Base-by-base conservation (phyloP, 2,888 invertebrate genomes). In the Globia sparganii region DNA sequence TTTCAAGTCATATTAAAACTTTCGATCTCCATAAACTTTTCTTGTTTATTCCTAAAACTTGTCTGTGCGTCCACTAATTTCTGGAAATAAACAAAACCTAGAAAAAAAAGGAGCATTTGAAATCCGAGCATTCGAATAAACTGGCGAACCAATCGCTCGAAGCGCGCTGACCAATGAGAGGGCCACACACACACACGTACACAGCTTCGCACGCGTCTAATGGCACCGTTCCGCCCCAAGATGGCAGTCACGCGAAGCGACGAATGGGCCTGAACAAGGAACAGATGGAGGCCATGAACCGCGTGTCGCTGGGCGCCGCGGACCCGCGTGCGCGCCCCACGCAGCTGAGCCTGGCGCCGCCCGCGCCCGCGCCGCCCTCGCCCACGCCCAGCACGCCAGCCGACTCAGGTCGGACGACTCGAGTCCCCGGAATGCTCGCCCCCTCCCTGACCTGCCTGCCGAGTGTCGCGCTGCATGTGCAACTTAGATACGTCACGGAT, bases 211-310 rank as follows among this genome's bases (percentile, higher is more conserved):
- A 93, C 89, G 91, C 91, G 90, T 93, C 93, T 95, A 96, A 96
- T 94, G 90, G 94, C 94, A 95, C 93, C 93, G 91, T 95, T 95
- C 89, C 94, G 94, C 94, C 92, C 94, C 93, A 97, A 97, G 97
- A 97, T 97, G 97, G 97, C 97, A 96, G 97, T 95, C 96, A 97
- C 96, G 95, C 96, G 96, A 97, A 96, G 95, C 93, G 96, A 95
- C 96, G 97, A 91, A 96, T 96, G 95, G 97, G 97, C 93, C 96
- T 97, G 94, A 97, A 96, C 95, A 95, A 96, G 92, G 97, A 97
- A 92, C 96, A 97, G 93, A 96, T 97, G 95, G 97, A 97, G 94
- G 97, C 96, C 91, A 95, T 97, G 96, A 95, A 94, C 93, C 94
- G 94, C 85, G 96, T 96, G 92, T 95, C 95, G 92, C 95, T 96